Evolutionary conservation across 1,140 invertebrate genomes (phyloP), one percentile per base, ranked within the genome.

Genomic region (Brachionus sp.): DNA sequence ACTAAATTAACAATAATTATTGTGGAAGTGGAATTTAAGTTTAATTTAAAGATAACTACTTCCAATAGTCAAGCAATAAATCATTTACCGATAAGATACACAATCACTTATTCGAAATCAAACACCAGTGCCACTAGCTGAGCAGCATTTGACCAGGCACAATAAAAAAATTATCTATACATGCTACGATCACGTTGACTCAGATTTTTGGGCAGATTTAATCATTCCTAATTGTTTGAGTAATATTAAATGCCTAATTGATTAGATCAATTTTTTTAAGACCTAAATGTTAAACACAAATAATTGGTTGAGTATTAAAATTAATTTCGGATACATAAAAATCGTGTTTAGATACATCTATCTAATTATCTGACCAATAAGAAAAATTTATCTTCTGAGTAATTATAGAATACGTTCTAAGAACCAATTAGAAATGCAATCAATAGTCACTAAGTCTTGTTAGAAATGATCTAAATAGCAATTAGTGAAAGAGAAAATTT

Each of bases 291-390:
- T 70, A 70, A 70, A 70, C 7, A 9, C n/a, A 70, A 42, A n/a
- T 70, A 70, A 70, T 70, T 70, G 66, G 35, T 44, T 70, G 66
- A 70, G 66, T 70, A 37, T 6, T 70, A 3, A 9, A 42, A 70
- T 25, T 25, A 5, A 64, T 7, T 25, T 46, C 70, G 70, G 70
- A 75, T 75, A 75, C 70, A 75, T 50, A 73, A 73, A 33, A 66
- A 66, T 66, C 16, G 12, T 35, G 33, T 35, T 66, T 73, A 73
- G 68, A 73, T 73, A 73, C 16, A 73, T 42, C 35, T 73, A 29
- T 70, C 66, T 70, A 70, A 70, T 70, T 70, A 39, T 70, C 66
- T 39, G 66, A 23, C 66, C 66, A 70, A 70, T 70, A 70, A 39
- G 19, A 70, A 25, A 46, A 23, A 50, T 13, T 46, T 19, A 4